Conservation (phyloP, 1,140 invertebrate species). For the Plectus sambesii region DNA sequence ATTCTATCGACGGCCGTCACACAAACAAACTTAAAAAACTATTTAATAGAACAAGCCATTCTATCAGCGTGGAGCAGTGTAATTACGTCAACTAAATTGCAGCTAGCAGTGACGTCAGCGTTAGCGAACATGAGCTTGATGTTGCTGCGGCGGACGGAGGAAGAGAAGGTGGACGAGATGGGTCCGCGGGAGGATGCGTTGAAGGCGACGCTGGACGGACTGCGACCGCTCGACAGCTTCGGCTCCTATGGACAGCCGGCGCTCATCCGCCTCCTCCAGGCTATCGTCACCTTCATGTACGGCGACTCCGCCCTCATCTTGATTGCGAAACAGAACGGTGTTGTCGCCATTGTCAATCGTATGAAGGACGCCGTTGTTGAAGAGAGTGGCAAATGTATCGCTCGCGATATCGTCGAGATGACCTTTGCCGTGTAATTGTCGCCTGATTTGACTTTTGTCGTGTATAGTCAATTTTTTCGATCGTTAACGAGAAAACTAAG, state of each 20-base stretch:
- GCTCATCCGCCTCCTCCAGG: conserved; percentile 29
- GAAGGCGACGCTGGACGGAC: conserved; percentile 22
- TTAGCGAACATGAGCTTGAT: conserved; percentile 29
- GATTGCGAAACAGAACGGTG: conserved; percentile 26
- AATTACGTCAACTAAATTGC: too few relatives aligned
- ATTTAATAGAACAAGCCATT: too few relatives aligned
- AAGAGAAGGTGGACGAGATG: conserved; percentile 24
- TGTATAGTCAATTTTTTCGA: too few relatives aligned
- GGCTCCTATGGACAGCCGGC: conserved; percentile 16
- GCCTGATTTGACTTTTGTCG: too few relatives aligned
- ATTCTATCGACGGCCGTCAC: too few relatives aligned
- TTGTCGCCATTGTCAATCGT: conserved; percentile 21
- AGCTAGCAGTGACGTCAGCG: conserved; percentile 29
- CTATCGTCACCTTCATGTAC: conserved; percentile 37
- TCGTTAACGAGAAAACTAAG: too few relatives aligned
- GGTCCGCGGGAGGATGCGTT: conserved; percentile 36
- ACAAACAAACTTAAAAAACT: too few relatives aligned
- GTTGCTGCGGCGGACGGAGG: conserved; percentile 21
- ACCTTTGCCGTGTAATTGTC: conserved; percentile 18
- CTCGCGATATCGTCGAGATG: conserved; percentile 26
- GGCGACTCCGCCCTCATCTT: conserved; percentile 29
- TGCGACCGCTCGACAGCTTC: conserved; percentile 18
- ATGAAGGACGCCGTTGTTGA: conserved; percentile 25
- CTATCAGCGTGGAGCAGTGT: too few relatives aligned
- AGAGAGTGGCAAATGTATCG: conserved; percentile 59